Conservation (phyloP, 1,140 invertebrate genomes). For the Amyelois transitella region DNA sequence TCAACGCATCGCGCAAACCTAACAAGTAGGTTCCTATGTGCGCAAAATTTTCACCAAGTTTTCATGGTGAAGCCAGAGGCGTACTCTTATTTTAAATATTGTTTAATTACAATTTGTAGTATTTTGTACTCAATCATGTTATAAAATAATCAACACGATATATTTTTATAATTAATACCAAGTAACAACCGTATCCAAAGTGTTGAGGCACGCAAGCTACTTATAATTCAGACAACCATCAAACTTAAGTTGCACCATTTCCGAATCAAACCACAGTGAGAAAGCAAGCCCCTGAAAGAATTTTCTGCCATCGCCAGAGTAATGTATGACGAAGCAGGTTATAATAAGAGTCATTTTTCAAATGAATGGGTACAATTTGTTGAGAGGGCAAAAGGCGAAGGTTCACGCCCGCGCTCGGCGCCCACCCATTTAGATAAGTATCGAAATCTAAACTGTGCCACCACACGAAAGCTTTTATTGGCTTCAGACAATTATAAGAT, state of each 20-base stretch:
- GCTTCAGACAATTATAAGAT: conserved; percentile 41
- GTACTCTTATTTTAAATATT: background rate
- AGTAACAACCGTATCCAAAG: background rate
- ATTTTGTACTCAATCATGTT: background rate
- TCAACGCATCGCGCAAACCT: too few species aligned
- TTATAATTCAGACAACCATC: conserved; percentile 10
- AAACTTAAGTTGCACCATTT: conserved; percentile 13
- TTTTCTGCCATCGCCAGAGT: background rate
- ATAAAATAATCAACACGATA: background rate
- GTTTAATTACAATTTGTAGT: background rate
- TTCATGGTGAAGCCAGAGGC: too few species aligned
- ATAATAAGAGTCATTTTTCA: conserved; percentile 9
- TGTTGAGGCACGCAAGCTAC: background rate
- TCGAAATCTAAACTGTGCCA: conserved; percentile 48
- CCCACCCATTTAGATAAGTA: conserved; percentile 54
- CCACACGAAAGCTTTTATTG: conserved; percentile 60
- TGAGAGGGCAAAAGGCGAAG: conserved; percentile 43
- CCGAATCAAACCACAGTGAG: conserved; percentile 4
- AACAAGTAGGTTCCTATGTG: too few species aligned
- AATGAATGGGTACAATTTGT: conserved; percentile 11
- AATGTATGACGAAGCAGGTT: conserved; percentile 11
- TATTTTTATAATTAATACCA: background rate
- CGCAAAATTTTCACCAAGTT: too few species aligned
- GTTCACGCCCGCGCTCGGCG: conserved; percentile 43
- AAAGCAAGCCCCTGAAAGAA: conserved; percentile 1